Evolutionary conservation across 2,113 vertebrate species (phyloP).

Genomic region (Alouatta palliata): DNA sequence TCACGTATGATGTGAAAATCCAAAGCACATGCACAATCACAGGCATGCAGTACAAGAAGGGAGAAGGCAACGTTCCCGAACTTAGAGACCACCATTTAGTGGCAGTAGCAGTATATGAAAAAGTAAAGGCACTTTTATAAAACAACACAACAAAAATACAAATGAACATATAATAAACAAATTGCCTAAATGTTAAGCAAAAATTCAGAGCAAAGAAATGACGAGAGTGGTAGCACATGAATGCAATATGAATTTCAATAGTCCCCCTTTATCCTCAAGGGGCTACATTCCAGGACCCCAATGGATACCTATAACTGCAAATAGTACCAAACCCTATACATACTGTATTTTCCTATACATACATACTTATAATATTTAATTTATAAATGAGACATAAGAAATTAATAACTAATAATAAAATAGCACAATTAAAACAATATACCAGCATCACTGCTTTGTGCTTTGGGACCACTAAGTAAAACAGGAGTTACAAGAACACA

Average conservation of each 20-base stretch:
- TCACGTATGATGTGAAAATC: neutral
- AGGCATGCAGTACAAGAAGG: neutral
- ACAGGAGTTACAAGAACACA: neutral
- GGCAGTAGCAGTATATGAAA: neutral
- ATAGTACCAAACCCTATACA: neutral
- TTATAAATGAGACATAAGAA: neutral
- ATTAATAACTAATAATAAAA: neutral
- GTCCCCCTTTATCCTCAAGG: neutral
- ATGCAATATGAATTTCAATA: neutral
- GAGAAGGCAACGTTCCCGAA: neutral
- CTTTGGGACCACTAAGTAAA: neutral
- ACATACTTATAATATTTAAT: neutral
- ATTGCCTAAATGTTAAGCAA: neutral
- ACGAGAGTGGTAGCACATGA: neutral
- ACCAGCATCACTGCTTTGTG: neutral
- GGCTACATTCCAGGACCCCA: neutral
- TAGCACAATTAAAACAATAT: neutral
- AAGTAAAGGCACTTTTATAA: neutral
- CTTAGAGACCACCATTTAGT: neutral
- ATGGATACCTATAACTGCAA: neutral
- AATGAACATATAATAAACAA: neutral
- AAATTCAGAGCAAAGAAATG: conserved; percentile 22
- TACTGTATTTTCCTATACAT: neutral
- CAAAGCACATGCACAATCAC: neutral
- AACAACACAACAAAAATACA: neutral